A percentile compares a stretch with the other conserved stretches of the same genome.
Evolutionary conservation across 2,113 vertebrate genomes (phyloP).

Genomic region (Vulpes lagopus): DNA sequence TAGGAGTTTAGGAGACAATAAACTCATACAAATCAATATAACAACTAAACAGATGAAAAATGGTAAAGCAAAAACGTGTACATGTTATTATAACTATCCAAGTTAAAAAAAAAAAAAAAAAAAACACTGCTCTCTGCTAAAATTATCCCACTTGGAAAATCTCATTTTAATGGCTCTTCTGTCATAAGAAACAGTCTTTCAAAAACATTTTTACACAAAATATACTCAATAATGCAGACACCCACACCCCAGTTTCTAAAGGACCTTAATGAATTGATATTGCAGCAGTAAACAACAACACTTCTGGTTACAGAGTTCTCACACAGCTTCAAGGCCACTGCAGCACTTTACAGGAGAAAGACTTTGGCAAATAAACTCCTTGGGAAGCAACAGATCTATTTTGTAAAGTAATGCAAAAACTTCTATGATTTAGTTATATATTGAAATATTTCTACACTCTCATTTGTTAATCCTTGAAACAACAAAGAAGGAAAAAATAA

Average conservation of each 20-base stretch:
- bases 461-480: conserved; percentile 3
- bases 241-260: neutral
- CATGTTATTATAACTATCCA: neutral
- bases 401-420: neutral
- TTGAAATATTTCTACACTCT: conserved; percentile 1
- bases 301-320: neutral
- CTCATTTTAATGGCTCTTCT: neutral
- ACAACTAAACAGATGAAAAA: conserved; percentile 40
- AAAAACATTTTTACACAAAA: neutral
- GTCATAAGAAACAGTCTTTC: conserved; percentile 5
- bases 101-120: neutral
- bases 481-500: neutral
- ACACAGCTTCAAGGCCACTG: neutral
- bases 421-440: neutral
- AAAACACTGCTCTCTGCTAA: neutral
- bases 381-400: neutral
- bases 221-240: neutral
- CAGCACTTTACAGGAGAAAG: neutral
- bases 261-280: neutral
- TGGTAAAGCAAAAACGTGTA: neutral
- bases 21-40: conserved; percentile 38
- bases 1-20: neutral
- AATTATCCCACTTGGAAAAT: neutral
- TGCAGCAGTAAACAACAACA: neutral
- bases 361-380: neutral